Conservation (phyloP, 2,888 invertebrate genomes). For the Apoderus coryli region DNA sequence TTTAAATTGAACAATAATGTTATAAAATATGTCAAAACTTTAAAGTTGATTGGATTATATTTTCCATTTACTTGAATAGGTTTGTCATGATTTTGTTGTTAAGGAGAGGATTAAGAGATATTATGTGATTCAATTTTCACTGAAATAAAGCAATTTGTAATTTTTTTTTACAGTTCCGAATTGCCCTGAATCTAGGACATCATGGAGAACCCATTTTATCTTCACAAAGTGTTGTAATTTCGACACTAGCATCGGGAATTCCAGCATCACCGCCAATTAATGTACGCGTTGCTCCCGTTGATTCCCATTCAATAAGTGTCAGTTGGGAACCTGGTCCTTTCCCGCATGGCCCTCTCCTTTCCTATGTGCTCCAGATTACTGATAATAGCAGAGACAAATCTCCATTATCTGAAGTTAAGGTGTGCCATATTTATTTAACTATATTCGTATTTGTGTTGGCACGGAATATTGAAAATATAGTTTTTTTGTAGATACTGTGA, state of each 20-base stretch:
- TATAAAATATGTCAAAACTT: too few species aligned
- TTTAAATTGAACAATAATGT: too few species aligned
- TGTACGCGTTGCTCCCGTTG: slow-evolving; percentile 62
- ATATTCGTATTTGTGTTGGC: too few species aligned
- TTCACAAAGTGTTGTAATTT: slow-evolving; percentile 60
- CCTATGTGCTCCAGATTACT: slow-evolving; percentile 64
- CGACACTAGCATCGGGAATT: slow-evolving; percentile 55
- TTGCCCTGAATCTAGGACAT: slow-evolving; percentile 63
- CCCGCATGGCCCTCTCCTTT: slow-evolving; percentile 75
- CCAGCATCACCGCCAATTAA: slow-evolving; percentile 65
- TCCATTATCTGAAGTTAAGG: slow-evolving; percentile 31
- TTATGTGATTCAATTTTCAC: too few species aligned
- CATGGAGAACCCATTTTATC: slow-evolving; percentile 48
- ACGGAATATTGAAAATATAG: slow-evolving; percentile 9
- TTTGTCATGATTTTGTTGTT: too few species aligned
- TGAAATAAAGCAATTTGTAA: too few species aligned
- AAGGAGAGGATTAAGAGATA: too few species aligned
- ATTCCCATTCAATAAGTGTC: slow-evolving; percentile 69
- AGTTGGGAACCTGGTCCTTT: slow-evolving; percentile 81
- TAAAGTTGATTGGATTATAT: too few species aligned
- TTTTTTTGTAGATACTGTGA: slow-evolving; percentile 7
- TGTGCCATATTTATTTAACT: too few species aligned
- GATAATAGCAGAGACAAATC: slow-evolving; percentile 22
- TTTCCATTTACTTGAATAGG: too few species aligned
- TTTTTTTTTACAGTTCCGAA: slow-evolving; percentile 59